These are phyloP conservation scores for Dendrolimus pini DNA, from an alignment of 2,888 invertebrate genomes.

Conservation along the genomic window DNA sequence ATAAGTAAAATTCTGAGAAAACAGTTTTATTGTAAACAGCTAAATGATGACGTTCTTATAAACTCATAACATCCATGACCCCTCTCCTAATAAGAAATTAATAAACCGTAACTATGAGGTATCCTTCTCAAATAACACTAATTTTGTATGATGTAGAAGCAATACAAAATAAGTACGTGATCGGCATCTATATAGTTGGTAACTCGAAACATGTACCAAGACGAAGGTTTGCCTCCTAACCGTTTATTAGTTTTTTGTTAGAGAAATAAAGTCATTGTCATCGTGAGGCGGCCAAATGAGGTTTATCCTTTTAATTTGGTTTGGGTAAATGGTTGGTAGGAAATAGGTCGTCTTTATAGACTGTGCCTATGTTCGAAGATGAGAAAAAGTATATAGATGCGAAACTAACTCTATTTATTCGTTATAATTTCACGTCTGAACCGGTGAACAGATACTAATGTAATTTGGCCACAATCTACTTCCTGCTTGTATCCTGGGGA, in stretches of 20 bases:
- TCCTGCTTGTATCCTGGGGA: no score
- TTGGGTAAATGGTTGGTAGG: not conserved
- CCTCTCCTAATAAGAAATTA: not conserved
- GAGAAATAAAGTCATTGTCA: conserved; percentile 36
- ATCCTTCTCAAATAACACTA: conserved; percentile 11
- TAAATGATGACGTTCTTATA: not conserved
- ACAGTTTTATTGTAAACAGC: no score
- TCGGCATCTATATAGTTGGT: conserved; percentile 20
- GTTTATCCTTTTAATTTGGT: conserved; percentile 22
- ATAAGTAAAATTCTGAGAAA: no score
- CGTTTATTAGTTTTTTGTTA: conserved; percentile 40
- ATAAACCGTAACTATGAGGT: not conserved
- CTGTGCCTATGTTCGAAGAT: no score
- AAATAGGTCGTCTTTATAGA: no score
- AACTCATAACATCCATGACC: not conserved
- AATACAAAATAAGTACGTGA: conserved; percentile 22
- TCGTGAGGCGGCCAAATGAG: conserved; percentile 25
- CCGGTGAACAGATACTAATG: no score
- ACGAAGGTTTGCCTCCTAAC: conserved; percentile 31
- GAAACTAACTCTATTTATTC: no score
- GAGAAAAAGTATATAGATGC: no score
- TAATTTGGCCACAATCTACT: no score
- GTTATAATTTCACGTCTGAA: no score
- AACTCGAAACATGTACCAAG: conserved; percentile 36
- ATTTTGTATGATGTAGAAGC: conserved; percentile 21